Evolutionary conservation across 2,888 invertebrate genomes (phyloP).

Genomic region (Andrena marginata): DNA sequence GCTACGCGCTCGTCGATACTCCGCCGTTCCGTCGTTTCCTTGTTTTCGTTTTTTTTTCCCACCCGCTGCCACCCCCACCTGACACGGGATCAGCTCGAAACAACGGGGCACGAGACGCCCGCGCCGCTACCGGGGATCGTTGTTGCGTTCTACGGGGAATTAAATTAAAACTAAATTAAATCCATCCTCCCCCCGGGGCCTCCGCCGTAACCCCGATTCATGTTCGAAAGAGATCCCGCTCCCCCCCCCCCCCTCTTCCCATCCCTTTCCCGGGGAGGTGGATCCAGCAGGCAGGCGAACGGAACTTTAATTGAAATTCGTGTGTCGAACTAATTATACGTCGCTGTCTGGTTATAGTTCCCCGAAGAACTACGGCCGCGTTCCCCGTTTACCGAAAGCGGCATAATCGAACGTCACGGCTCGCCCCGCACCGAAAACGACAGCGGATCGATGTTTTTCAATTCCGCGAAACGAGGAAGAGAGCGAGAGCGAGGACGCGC

Average conservation of each 20-base stretch:
- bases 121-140: not conserved
- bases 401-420: constrained; percentile 26
- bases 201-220: constrained; percentile 30
- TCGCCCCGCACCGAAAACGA: not conserved
- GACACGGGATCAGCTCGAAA: constrained; percentile 26
- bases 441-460: constrained; percentile 39
- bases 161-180: constrained; percentile 67
- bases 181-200: constrained; percentile 29
- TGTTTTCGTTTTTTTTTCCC: not conserved
- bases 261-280: not conserved
- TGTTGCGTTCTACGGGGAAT: constrained; percentile 43
- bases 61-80: not conserved
- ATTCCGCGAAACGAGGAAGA: constrained; percentile 29
- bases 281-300: constrained; percentile 26
- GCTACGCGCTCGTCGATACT: constrained; percentile 16
- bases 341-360: constrained; percentile 15
- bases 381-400: constrained; percentile 10
- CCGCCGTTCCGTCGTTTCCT: constrained; percentile 7
- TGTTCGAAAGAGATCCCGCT: constrained; percentile 37
- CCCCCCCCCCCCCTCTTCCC: no score
- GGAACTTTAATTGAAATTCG: constrained; percentile 67
- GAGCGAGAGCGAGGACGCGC: not conserved
- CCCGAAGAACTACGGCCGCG: not conserved
- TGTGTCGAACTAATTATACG: constrained; percentile 60
- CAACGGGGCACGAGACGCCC: constrained; percentile 17